Base-by-base conservation (phyloP, 2,888 invertebrate genomes). In the Cerastoderma edule region DNA sequence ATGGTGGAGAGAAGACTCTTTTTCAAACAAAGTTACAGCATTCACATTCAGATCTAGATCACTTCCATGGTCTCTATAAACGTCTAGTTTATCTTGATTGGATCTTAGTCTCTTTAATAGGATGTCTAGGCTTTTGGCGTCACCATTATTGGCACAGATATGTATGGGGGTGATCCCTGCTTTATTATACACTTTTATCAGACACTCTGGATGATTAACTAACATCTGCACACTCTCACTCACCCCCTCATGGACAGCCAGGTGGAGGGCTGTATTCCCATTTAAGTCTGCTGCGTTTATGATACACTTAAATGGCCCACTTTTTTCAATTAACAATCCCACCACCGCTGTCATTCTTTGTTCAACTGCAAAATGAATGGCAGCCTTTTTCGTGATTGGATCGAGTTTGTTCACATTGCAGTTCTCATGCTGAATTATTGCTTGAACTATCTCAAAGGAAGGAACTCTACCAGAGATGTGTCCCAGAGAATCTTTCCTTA, bases 331-430 rank as follows among this genome's bases (percentile, higher is more conserved):
- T 27, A 87, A 60, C 83, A 83, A 84, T 13, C 50, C 63, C 22
- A 83, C 78, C 0, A 83, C 85, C 16, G 80, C 77, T 5, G 24
- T 54, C 60, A 80, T 75, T 3, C 80, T 76, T 22, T 80, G 77
- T 50, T 80, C 78, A 8, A 84, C 78, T 13, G 85, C 86, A 71
- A 83, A 84, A 80, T 85, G 83, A 10, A 88, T 50, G 16, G 88
- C 83, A 57, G 80, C 79, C 35, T 84, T 78, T 50, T 82, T 83
- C 3, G 86, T 86, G n/a, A 87, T 71, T 32, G 85, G 85, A 35
- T 88, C 87, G 8, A 82, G 35, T 69, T 80, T 84, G 63, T 86
- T 83, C 1, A 87, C 53, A 65, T 84, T 74, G 67, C 85, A 85
- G 33, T 76, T 78, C n/a, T 71, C 69, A 54, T 84, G 76, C n/a